These are phyloP conservation scores for Xestia c-nigrum DNA, from an alignment of 2,888 invertebrate species.

Conservation along the genomic window DNA sequence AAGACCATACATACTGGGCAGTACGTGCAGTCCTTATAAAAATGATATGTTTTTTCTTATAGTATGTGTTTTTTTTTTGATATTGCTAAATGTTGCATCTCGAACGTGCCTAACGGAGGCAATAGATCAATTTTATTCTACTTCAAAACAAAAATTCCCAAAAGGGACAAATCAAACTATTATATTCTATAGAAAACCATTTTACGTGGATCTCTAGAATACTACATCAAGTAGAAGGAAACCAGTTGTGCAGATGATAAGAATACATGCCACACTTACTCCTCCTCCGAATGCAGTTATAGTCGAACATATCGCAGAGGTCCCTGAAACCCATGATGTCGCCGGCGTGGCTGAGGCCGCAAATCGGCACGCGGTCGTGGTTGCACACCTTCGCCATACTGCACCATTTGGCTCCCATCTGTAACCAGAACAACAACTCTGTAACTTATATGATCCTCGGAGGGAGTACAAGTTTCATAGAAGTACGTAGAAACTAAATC, in stretches of 20 bases:
- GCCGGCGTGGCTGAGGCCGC: constrained; percentile 86
- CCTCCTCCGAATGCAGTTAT: constrained; percentile 85
- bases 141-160: background rate
- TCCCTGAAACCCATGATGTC: constrained; percentile 88
- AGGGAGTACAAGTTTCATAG: no score
- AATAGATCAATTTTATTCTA: background rate
- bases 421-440: constrained; percentile 21
- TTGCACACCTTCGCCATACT: constrained; percentile 88
- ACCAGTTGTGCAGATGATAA: background rate
- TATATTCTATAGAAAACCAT: no score
- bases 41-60: no score
- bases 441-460: no score
- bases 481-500: no score
- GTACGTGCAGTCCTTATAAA: no score
- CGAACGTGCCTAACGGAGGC: background rate
- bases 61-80: no score
- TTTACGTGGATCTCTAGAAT: no score
- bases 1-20: background rate
- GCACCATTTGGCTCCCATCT: constrained; percentile 89
- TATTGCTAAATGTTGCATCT: no score
- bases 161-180: no score
- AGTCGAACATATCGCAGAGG: constrained; percentile 88
- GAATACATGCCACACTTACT: constrained; percentile 72
- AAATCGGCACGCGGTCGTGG: constrained; percentile 86
- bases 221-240: no score